Conservation (phyloP, 2,888 invertebrate genomes). For the Arctia plantaginis region DNA sequence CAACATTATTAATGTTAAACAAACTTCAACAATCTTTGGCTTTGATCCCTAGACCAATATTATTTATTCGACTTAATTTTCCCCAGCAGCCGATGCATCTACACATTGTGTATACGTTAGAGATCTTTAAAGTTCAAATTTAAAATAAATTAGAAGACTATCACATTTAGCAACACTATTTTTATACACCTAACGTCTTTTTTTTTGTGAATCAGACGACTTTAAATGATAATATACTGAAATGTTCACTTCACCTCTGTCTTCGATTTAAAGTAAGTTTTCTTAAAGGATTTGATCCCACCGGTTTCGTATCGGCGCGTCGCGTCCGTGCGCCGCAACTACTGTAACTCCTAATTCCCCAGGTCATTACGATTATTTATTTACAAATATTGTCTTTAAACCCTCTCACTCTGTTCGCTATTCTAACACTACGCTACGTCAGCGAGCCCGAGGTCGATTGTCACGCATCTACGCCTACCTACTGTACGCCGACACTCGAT, state of each 20-base stretch:
- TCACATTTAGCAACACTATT: conserved; percentile 86
- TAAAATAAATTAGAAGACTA: conserved; percentile 85
- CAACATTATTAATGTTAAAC: conserved; percentile 85
- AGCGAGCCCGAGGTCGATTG: conserved; percentile 81
- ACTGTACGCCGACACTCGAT: conserved; percentile 73
- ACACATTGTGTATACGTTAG: conserved; percentile 73
- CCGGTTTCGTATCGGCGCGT: conserved; percentile 83
- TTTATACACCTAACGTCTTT: conserved; percentile 83
- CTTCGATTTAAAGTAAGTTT: conserved; percentile 82
- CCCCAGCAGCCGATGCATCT: conserved; percentile 76
- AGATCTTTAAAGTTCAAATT: conserved; percentile 80
- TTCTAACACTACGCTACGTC: conserved; percentile 83
- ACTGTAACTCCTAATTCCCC: conserved; percentile 81
- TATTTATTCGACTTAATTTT: conserved; percentile 77
- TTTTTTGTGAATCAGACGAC: conserved; percentile 79
- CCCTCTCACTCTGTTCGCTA: conserved; percentile 87
- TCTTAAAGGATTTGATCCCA: conserved; percentile 88
- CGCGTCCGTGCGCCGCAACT: conserved; percentile 63
- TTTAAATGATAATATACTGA: conserved; percentile 76
- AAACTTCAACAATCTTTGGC: conserved; percentile 92
- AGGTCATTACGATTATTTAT: conserved; percentile 85
- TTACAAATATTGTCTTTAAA: conserved; percentile 87
- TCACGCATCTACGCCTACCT: conserved; percentile 78
- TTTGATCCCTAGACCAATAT: conserved; percentile 94
- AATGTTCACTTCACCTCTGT: conserved; percentile 74